Evolutionary conservation across 30 jellyfish, hydroid and myxozoan species (phyloP).

Genomic region (Chrysaora quinquecirrha): DNA sequence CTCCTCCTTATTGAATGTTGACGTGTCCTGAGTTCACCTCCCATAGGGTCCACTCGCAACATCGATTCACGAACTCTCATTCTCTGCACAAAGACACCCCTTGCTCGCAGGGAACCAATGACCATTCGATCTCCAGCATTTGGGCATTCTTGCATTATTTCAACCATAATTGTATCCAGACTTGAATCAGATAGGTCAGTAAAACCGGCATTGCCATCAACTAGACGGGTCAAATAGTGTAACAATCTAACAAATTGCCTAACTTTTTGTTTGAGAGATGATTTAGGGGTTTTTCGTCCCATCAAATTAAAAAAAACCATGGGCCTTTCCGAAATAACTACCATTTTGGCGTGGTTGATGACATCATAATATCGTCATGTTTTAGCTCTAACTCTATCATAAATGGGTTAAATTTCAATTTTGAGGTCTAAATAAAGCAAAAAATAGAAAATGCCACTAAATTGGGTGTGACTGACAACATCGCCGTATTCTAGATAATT

Average conservation of each 20-base stretch:
- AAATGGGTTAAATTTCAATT: too few species aligned
- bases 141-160: neutral
- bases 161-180: neutral
- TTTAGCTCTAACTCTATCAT: neutral
- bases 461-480: too few species aligned
- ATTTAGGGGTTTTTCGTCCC: neutral
- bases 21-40: neutral
- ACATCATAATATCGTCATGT: neutral
- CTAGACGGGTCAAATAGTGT: neutral
- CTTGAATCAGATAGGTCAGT: neutral
- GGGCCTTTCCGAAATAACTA: neutral
- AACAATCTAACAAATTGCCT: neutral
- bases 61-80: constrained; percentile 4
- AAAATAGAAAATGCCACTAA: too few species aligned
- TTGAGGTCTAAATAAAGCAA: too few species aligned
- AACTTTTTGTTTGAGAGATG: neutral
- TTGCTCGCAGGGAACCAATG: too few species aligned
- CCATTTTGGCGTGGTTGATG: neutral
- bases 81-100: neutral
- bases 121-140: too few species aligned
- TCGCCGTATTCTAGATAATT: too few species aligned
- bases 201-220: neutral
- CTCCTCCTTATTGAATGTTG: neutral
- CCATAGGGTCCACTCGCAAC: constrained; percentile 15
- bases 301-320: neutral